These are phyloP conservation scores for Lapara coniferarum DNA, from an alignment of 2,888 invertebrate genomes.

Conservation along the genomic window DNA sequence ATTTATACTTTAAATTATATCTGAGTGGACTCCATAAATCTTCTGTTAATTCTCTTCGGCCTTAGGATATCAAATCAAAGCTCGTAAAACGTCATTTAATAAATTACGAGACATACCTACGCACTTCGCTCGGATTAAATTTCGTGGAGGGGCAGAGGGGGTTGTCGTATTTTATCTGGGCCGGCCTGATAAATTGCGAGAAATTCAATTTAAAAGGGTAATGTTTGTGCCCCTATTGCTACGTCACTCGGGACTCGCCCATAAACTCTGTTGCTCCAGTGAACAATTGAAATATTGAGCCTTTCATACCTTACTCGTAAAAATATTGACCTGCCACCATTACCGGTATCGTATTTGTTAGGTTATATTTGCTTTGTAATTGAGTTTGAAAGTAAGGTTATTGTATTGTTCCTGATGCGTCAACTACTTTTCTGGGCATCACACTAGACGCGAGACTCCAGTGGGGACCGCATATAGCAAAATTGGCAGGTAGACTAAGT, in stretches of 20 bases:
- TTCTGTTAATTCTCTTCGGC: conserved; percentile 29
- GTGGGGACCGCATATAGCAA: too few species aligned
- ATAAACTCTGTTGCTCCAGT: conserved; percentile 74
- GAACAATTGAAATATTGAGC: conserved; percentile 75
- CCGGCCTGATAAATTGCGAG: conserved; percentile 72
- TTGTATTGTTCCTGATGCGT: too few species aligned
- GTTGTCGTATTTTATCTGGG: conserved; percentile 67
- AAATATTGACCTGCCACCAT: conserved; percentile 54
- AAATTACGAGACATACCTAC: conserved; percentile 53
- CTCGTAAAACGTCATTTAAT: conserved; percentile 53
- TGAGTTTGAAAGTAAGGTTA: neutral
- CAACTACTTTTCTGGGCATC: too few species aligned
- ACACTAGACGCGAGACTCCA: too few species aligned
- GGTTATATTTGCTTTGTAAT: neutral
- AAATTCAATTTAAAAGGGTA: conserved; percentile 82
- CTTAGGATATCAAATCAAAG: conserved; percentile 33
- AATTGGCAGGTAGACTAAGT: too few species aligned
- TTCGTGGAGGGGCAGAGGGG: conserved; percentile 53
- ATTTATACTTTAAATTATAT: conserved; percentile 13
- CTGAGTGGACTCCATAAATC: conserved; percentile 26
- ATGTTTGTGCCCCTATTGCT: conserved; percentile 80
- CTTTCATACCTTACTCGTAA: conserved; percentile 60
- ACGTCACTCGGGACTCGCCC: conserved; percentile 68
- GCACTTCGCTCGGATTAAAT: conserved; percentile 65
- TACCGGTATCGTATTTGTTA: conserved; percentile 9